These are phyloP conservation scores for Chrysopilus asiliformis DNA, from an alignment of 2,888 invertebrate genomes.

Conservation along the genomic window DNA sequence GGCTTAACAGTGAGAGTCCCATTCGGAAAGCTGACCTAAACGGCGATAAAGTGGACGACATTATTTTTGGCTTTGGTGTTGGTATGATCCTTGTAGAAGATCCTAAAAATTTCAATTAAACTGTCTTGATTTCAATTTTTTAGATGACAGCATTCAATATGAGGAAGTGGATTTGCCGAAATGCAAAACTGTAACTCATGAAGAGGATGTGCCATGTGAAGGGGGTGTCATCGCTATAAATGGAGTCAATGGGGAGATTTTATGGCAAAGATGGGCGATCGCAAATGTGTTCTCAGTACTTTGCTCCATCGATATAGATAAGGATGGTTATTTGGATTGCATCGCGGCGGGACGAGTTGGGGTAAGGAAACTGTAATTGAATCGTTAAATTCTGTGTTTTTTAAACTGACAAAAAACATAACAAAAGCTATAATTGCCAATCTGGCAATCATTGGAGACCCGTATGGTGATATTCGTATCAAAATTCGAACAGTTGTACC, in stretches of 20 bases:
- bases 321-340: slow-evolving; percentile 57
- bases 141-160: slow-evolving; percentile 32
- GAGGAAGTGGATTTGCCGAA: slow-evolving; percentile 47
- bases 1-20: slow-evolving; percentile 59
- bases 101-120: not conserved
- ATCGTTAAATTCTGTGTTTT: not conserved
- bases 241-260: slow-evolving; percentile 51
- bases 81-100: slow-evolving; percentile 34
- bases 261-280: slow-evolving; percentile 61
- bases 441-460: no score
- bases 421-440: no score
- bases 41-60: slow-evolving; percentile 53
- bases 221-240: slow-evolving; percentile 67
- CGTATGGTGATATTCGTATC: no score
- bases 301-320: slow-evolving; percentile 56
- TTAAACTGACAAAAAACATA: no score
- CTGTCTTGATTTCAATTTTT: slow-evolving; percentile 10
- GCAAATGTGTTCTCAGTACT: slow-evolving; percentile 61
- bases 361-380: slow-evolving; percentile 33
- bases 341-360: slow-evolving; percentile 59
- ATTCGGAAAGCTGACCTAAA: slow-evolving; percentile 58
- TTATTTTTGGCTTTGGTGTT: slow-evolving; percentile 65
- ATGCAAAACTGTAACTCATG: slow-evolving; percentile 48
- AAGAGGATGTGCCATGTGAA: slow-evolving; percentile 54
- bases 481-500: no score